Conservation (phyloP, 1,140 invertebrate genomes). For the Calosoma granatense region DNA sequence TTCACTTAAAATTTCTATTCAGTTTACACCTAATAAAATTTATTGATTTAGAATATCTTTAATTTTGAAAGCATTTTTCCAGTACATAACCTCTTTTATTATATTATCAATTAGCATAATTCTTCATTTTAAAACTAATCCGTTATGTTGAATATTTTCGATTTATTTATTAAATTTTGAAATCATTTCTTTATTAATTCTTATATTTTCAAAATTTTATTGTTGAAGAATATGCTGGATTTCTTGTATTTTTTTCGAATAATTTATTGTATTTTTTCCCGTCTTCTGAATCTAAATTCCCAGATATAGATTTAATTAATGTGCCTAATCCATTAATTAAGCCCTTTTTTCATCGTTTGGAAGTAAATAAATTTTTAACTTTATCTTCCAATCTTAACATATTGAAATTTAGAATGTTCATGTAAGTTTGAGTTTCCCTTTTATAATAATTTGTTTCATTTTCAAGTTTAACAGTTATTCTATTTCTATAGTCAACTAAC, state of each 20-base stretch:
- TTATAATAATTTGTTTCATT: not conserved
- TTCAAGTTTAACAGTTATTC: not conserved
- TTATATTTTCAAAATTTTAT: not conserved
- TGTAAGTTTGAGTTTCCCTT: not conserved
- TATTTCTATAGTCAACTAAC: not conserved
- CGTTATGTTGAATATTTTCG: not conserved
- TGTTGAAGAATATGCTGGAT: not conserved
- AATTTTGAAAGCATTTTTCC: not conserved
- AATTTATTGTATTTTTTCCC: not conserved
- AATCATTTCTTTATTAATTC: conserved; percentile 5
- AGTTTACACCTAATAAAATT: not conserved
- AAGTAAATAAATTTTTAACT: not conserved
- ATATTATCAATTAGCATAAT: not conserved
- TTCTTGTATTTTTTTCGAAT: not conserved
- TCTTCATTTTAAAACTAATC: not conserved
- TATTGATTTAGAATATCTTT: not conserved
- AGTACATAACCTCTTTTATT: not conserved
- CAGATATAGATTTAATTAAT: not conserved
- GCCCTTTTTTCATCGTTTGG: not conserved
- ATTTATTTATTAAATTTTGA: not conserved
- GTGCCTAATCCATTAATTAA: not conserved
- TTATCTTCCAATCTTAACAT: not conserved
- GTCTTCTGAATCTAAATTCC: not conserved
- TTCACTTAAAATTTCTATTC: not conserved
- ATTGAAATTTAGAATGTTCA: not conserved